Conservation (phyloP, 1,140 invertebrate species). For the Neodiprion pinetum region DNA sequence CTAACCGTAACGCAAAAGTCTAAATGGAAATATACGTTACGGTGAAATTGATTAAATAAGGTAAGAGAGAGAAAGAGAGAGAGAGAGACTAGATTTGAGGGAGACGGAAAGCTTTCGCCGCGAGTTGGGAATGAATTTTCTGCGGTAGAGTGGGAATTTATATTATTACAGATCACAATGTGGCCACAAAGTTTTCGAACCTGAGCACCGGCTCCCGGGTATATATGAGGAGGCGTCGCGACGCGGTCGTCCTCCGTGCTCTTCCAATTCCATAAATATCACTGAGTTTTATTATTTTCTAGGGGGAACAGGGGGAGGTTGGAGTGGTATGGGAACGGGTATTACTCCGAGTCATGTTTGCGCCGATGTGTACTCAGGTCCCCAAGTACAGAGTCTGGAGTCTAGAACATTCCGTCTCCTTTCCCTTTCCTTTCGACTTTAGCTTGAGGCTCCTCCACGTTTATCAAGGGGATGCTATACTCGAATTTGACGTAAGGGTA, state of each 20-base stretch:
- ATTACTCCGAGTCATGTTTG: constrained; percentile 56
- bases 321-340: constrained; percentile 11
- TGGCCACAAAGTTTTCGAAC: neutral
- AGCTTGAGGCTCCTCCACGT: too few relatives aligned
- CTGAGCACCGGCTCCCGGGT: neutral
- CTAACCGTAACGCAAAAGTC: constrained; percentile 10
- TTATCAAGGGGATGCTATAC: too few relatives aligned
- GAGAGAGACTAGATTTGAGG: neutral
- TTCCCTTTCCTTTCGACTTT: too few relatives aligned
- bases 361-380: constrained; percentile 38
- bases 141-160: neutral
- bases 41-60: constrained; percentile 26
- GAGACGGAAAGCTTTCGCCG: neutral
- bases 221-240: too few relatives aligned
- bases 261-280: constrained; percentile 7
- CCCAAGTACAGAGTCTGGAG: constrained; percentile 14
- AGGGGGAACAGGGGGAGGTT: neutral
- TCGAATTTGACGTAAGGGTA: too few relatives aligned
- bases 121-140: neutral
- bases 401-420: too few relatives aligned
- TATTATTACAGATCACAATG: neutral
- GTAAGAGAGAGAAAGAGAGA: constrained; percentile 29
- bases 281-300: constrained; percentile 1
- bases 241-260: neutral
- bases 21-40: constrained; percentile 21